Conservation (phyloP, 2,113 vertebrate species). For the Lipotes vexillifer region DNA sequence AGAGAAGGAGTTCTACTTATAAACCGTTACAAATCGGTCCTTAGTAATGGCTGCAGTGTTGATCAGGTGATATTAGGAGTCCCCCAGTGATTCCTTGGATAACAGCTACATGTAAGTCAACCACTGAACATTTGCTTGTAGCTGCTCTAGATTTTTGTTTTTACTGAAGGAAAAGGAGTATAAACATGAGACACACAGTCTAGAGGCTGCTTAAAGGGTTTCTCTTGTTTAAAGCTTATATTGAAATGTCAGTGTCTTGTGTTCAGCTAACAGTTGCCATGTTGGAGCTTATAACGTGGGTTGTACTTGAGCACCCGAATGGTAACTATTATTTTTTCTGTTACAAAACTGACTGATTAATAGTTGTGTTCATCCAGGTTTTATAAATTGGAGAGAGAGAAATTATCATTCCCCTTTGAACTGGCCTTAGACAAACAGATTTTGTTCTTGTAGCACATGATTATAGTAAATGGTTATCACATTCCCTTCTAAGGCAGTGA, state of each 20-base stretch:
- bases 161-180: constrained; percentile 78
- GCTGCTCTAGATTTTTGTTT: constrained; percentile 75
- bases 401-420: not conserved
- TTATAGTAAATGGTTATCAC: constrained; percentile 48
- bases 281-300: not conserved
- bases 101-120: constrained; percentile 79
- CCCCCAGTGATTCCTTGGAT: constrained; percentile 75
- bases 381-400: not conserved
- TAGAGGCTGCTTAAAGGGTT: constrained; percentile 71
- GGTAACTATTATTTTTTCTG: not conserved
- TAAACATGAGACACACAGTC: constrained; percentile 73
- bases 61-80: constrained; percentile 76
- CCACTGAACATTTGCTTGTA: constrained; percentile 77
- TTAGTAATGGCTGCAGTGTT: constrained; percentile 76
- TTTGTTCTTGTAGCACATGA: constrained; percentile 35
- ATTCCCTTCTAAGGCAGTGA: constrained; percentile 39
- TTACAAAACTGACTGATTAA: not conserved
- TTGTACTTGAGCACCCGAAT: not conserved
- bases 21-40: constrained; percentile 80
- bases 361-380: not conserved
- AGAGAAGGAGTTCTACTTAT: constrained; percentile 76
- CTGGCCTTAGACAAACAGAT: not conserved
- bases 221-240: constrained; percentile 68
- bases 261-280: not conserved
- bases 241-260: constrained; percentile 65